Evolutionary conservation across 2,888 invertebrate genomes (phyloP), one percentile per base, ranked within the genome.

Genomic region (Diarsia rubi): DNA sequence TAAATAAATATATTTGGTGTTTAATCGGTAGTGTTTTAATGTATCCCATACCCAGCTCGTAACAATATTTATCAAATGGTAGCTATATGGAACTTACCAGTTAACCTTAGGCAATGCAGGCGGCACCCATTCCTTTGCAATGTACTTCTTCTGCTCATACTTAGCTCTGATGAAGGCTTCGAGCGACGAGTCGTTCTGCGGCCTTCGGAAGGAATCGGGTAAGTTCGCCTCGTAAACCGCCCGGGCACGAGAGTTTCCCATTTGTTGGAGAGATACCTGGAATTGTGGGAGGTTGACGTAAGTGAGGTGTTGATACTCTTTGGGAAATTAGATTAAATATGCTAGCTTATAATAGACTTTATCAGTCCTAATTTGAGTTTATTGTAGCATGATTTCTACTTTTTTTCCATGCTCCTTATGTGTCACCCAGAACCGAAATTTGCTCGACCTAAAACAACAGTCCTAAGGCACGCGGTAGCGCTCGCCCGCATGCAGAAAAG

Each of bases 101-200:
- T 98, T 98, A 82, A 98, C 98, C 95, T 98, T 98, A 9, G 99
- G 98, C 87, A 98, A 95, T 11, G 98, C 97, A 21, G 98, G 98
- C 59, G 98, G 98, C 69, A 99, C 98, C 99, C 99, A 99, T 96
- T 99, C 99, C 89, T 98, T 98, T n/a, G 99, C 99, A 90, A 99
- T 98, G 94, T 99, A 99, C 93, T 99, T 99, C 96, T 99, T 99
- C 92, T 99, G 98, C 94, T 99, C 99, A 93, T 99, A 99, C 96
- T 99, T 99, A 81, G 99, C 99, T 83, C 99, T 97, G 88, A 99
- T 99, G 95, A 99, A 99, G 72, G 98, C 98, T 93, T 99, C 99
- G 63, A 99, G 97, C 21, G 98, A 98, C 69, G 98, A 98, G 93
- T 99, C 99, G 81, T 98, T 98, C 94, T 99, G 99, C 3, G 99